These are phyloP conservation scores for Phaetusa simplex DNA, from an alignment of 2,113 vertebrate genomes.

Conservation along the genomic window DNA sequence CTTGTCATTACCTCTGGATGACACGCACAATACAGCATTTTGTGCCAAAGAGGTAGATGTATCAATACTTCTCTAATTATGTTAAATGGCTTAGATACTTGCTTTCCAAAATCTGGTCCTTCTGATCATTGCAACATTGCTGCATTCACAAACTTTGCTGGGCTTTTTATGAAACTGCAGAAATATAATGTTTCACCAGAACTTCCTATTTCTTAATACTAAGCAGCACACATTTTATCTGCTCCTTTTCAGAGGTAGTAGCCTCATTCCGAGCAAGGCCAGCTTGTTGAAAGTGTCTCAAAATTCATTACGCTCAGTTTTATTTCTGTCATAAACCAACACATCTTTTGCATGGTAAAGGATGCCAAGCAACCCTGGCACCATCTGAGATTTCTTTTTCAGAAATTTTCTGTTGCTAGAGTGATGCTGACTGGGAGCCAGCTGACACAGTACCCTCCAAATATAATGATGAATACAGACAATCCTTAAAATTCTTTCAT, in stretches of 20 bases:
- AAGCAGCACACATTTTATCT: neutral
- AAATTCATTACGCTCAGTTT: slow-evolving; percentile 11
- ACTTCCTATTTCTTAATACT: neutral
- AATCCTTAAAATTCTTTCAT: slow-evolving; percentile 12
- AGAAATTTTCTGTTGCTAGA: slow-evolving; percentile 48
- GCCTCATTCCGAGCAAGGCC: slow-evolving; percentile 3
- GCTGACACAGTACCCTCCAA: slow-evolving; percentile 49
- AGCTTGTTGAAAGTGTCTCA: neutral
- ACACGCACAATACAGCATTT: neutral
- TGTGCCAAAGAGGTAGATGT: neutral
- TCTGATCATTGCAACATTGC: neutral
- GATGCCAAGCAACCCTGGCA: slow-evolving; percentile 47
- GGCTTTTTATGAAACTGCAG: neutral
- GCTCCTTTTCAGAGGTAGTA: neutral
- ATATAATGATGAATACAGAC: slow-evolving; percentile 11
- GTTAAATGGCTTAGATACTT: neutral
- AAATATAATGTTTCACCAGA: neutral
- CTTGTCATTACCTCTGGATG: neutral
- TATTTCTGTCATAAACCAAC: slow-evolving; percentile 47
- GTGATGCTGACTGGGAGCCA: slow-evolving; percentile 49
- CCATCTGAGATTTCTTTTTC: slow-evolving; percentile 31
- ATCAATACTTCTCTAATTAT: neutral
- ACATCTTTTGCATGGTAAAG: slow-evolving; percentile 29
- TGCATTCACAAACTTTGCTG: neutral
- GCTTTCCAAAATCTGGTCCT: neutral